Conservation (phyloP, 2,888 invertebrate species). For the Athrips mouffetella region DNA sequence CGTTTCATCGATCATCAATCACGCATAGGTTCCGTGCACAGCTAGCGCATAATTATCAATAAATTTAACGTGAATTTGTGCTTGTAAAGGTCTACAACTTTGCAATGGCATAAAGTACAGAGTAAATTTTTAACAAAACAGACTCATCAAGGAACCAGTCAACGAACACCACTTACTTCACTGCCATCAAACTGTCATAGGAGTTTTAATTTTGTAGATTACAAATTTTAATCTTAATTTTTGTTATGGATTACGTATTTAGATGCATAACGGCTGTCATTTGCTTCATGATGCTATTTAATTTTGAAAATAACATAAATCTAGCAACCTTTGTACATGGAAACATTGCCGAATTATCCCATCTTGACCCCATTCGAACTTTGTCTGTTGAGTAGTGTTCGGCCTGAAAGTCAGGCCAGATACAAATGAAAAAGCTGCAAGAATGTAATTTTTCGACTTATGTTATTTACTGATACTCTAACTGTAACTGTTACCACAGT, state of each 20-base stretch:
- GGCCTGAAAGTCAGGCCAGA: too few relatives aligned
- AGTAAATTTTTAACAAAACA: background rate
- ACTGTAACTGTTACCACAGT: too few relatives aligned
- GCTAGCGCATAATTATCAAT: constrained; percentile 35
- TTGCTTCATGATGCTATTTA: too few relatives aligned
- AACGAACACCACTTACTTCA: constrained; percentile 5
- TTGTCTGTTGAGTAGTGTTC: too few relatives aligned
- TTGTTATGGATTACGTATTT: background rate
- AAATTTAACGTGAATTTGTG: constrained; percentile 15
- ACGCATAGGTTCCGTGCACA: constrained; percentile 50
- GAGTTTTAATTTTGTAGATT: background rate
- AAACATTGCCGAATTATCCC: too few relatives aligned
- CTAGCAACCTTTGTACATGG: too few relatives aligned
- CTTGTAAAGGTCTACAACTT: background rate
- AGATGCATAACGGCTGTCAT: too few relatives aligned
- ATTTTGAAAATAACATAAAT: too few relatives aligned
- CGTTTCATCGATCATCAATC: constrained; percentile 40
- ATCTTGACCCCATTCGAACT: too few relatives aligned
- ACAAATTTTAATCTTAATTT: background rate
- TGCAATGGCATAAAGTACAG: background rate
- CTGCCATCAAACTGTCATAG: constrained; percentile 1
- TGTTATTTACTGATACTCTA: too few relatives aligned
- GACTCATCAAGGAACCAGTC: background rate
- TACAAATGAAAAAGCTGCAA: too few relatives aligned
- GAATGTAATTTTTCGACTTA: too few relatives aligned